A percentile compares a stretch with the other conserved stretches of the same genome.
phyloP scores from a whole-genome alignment of 2,113 vertebrate genomes.

The Podiceps cristatus region DNA sequence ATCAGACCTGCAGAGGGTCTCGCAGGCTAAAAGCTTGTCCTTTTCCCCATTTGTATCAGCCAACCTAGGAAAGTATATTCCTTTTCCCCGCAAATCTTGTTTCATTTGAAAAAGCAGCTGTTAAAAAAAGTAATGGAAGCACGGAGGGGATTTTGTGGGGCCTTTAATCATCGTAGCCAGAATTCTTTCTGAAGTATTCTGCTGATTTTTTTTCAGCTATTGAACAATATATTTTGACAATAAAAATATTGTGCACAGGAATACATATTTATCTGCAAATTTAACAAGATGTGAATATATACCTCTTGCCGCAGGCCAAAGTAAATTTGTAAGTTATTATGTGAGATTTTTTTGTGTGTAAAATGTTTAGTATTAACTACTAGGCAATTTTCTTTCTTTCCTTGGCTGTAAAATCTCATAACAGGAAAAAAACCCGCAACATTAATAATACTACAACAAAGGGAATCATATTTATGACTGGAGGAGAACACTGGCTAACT shows the following conservation, averaged over 20 bases:
- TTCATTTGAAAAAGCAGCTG: not conserved
- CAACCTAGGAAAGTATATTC: not conserved
- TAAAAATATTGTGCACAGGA: not conserved
- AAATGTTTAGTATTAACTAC: not conserved
- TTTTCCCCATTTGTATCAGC: not conserved
- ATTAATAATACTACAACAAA: slow-evolving; percentile 24
- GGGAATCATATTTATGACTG: slow-evolving; percentile 13
- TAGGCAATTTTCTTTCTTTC: slow-evolving; percentile 5
- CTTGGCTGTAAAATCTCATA: not conserved
- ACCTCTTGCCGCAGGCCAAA: not conserved
- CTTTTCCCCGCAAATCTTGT: not conserved
- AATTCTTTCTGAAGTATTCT: not conserved
- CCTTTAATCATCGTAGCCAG: not conserved
- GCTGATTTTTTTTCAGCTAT: not conserved
- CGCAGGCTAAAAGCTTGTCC: not conserved
- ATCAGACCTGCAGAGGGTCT: not conserved
- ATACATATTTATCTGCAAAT: not conserved
- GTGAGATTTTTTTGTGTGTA: not conserved
- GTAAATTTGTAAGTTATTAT: not conserved
- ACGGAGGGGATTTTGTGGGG: not conserved
- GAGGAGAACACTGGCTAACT: not conserved
- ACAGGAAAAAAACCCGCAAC: not conserved
- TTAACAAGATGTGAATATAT: not conserved
- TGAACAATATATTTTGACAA: not conserved
- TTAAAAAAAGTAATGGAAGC: not conserved